Base-by-base conservation (phyloP, 2,797 vertebrate genomes). In the Lutra lutra region DNA sequence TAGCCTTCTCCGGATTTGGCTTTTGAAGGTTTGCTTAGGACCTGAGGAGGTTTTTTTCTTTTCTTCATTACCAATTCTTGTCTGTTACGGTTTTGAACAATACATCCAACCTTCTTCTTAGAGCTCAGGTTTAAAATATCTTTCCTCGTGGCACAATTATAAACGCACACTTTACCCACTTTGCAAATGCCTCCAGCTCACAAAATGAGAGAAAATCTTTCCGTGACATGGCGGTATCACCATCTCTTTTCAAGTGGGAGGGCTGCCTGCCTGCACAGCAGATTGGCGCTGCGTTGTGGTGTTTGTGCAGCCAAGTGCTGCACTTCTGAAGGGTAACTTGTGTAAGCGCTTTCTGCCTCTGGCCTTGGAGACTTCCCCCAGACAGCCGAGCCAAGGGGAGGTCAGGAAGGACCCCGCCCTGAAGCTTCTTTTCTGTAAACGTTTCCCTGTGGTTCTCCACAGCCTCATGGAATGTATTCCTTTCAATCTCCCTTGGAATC, bases 261-360 rank as follows among this genome's bases (percentile, higher is more conserved):
- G 97, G 97, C 97, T 98, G 90, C 98, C 98, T 98, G 98, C 98
- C 99, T 98, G 98, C 99, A 98, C 98, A 96, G 98, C 98, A 98
- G 98, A 98, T 98, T 98, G 98, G 97, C 97, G 98, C 98, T 99
- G 98, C 99, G 99, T 99, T 99, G 98, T 99, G 99, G 99, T 99
- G 96, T 97, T 97, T 88, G 92, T 96, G 94, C 98, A 97, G 97
- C 98, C 96, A 96, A 97, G 94, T 98, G 98, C 98, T 96, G 97
- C 94, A 92, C 98, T 98, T 98, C 98, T 95, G 95, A 98, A 98
- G 98, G 97, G 97, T 98, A 98, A 98, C 98, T 98, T 98, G 97
- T 97, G 98, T 96, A 88, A 97, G 96, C 95, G 90, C 95, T 97
- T 98, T 98, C 97, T 98, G 97, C 97, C 98, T 98, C 97, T 96